Conservation (phyloP, 1,140 invertebrate species). For the Zaprionus ornatus region DNA sequence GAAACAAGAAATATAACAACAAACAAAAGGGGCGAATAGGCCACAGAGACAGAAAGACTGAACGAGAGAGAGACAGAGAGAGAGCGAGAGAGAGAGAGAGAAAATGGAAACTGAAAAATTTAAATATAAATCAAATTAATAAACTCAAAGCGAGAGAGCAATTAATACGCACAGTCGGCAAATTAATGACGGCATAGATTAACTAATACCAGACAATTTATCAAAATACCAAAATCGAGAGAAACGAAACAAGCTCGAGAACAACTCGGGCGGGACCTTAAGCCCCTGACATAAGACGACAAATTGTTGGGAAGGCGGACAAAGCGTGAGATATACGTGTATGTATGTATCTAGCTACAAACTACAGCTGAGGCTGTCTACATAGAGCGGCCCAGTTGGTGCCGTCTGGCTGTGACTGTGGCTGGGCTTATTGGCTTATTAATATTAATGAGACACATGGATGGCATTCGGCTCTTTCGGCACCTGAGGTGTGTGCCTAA, state of each 20-base stretch:
- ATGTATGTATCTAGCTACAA: too few relatives aligned
- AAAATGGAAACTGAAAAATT: conserved; percentile 60
- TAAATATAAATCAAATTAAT: conserved; percentile 59
- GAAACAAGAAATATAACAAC: conserved; percentile 7
- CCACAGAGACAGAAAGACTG: not conserved
- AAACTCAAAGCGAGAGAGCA: conserved; percentile 47
- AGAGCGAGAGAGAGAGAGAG: conserved; percentile 1
- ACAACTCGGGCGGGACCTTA: conserved; percentile 14
- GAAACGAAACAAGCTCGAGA: not conserved
- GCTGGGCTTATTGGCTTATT: conserved; percentile 59
- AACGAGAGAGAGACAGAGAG: not conserved
- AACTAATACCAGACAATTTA: conserved; percentile 69
- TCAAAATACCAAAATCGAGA: conserved; percentile 38
- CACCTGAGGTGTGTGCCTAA: conserved; percentile 71
- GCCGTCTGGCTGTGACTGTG: not conserved
- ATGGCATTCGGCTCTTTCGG: conserved; percentile 54
- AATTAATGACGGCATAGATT: conserved; percentile 74
- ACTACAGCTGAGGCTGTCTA: conserved; percentile 9
- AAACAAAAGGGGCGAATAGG: conserved; percentile 35
- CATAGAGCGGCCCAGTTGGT: conserved; percentile 4
- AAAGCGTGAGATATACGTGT: conserved; percentile 5
- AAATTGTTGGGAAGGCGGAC: conserved; percentile 24
- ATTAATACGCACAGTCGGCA: conserved; percentile 67
- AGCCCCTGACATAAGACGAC: conserved; percentile 35
- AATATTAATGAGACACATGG: conserved; percentile 73